Evolutionary conservation across 2,888 invertebrate species (phyloP), one percentile per base, ranked within the genome.

Genomic region (Dicranocentrus wangi): DNA sequence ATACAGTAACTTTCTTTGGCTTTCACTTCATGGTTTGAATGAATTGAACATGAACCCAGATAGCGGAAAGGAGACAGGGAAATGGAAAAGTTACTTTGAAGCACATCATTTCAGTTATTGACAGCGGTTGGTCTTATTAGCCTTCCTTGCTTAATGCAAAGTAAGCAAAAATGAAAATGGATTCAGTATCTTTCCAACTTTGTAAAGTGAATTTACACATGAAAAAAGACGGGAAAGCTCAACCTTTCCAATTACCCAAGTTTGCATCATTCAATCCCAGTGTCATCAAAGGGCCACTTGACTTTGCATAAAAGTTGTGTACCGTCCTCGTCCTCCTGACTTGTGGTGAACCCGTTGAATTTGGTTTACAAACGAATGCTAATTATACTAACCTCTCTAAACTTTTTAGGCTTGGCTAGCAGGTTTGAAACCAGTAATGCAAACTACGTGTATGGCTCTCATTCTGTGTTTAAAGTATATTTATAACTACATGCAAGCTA

Each of bases 291-390:
- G 71, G 60, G 71, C 42, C 27, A 60, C 71, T 71, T 71, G 71
- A 71, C 71, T 71, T 60, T 72, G 61, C 71, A 72, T 72, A 72
- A 72, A 61, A 47, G 8, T 3, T 47, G 51, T 27, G 32, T 21
- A 13, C 17, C 1, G 21, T 7, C 17, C n/a, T 25, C 25, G 21
- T 5, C 1, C 23, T 8, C 13, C 1, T 58, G 23, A 8, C 25
- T 8, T n/a, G 43, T 43, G 58, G 53, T n/a, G 58, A 42, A 28
- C 70, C 78, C 53, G 53, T 69, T 53, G n/a, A 70, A 70, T 71
- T 78, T 78, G 71, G 78, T 78, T 78, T 51, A 71, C 78, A 78
- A 78, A 78, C 70, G 71, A 78, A 78, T 78, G 78, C 78, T 78
- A 78, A 78, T 78, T 78, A 63, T 71, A 32, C 28, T 60, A 19